Evolutionary conservation across 2,113 vertebrate genomes (phyloP).

Genomic region (Taxidea taxus): DNA sequence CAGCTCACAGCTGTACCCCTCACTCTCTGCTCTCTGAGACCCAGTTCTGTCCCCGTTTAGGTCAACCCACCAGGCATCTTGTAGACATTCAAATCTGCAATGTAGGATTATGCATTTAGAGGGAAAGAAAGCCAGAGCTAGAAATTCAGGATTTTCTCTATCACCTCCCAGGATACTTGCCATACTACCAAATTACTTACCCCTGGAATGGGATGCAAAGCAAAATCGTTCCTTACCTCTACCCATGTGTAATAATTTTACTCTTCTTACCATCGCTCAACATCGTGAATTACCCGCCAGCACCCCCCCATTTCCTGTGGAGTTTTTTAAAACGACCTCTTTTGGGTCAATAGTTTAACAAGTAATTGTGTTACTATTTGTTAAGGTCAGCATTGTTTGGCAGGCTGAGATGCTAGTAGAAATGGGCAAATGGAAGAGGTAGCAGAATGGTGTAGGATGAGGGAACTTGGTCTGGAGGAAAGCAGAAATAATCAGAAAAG

Average conservation of each 20-base stretch:
- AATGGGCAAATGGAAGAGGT: background rate
- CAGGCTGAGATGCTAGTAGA: background rate
- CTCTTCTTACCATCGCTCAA: background rate
- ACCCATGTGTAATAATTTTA: background rate
- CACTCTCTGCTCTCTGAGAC: background rate
- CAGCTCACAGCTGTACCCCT: background rate
- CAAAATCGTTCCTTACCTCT: background rate
- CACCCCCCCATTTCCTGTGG: background rate
- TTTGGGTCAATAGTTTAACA: background rate
- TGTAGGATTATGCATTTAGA: background rate
- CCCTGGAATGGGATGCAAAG: background rate
- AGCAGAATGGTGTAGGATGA: background rate
- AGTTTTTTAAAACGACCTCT: background rate
- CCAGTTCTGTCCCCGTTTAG: background rate
- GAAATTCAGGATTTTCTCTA: background rate
- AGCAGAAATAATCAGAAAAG: background rate
- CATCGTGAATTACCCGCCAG: background rate
- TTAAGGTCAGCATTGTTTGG: background rate
- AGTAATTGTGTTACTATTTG: background rate
- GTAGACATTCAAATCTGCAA: background rate
- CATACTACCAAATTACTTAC: background rate
- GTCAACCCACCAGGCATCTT: background rate
- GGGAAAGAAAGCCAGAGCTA: background rate
- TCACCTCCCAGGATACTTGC: background rate
- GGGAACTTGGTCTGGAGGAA: background rate